Evolutionary conservation across 2,888 invertebrate genomes (phyloP).

Genomic region (Nephrotoma guestfalica): DNA sequence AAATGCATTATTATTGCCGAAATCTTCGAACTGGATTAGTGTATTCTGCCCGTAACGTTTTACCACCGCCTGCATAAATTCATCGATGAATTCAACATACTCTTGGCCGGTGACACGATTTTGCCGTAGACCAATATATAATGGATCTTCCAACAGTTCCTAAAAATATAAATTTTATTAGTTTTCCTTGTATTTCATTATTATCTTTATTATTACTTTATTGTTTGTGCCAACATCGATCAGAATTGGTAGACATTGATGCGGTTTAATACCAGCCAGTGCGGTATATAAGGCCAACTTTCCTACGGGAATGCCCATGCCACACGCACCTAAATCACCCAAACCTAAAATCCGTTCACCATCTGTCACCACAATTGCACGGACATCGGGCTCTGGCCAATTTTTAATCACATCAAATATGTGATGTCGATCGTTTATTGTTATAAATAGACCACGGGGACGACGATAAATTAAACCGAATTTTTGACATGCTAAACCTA

Average conservation of each 20-base stretch:
- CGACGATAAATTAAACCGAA: conserved; percentile 90
- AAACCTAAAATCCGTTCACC: conserved; percentile 94
- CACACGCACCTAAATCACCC: conserved; percentile 91
- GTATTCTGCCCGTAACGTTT: conserved; percentile 76
- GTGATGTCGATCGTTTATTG: conserved; percentile 88
- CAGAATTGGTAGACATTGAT: conserved; percentile 84
- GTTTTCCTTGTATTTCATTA: background rate
- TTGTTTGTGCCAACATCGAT: conserved; percentile 94
- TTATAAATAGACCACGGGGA: conserved; percentile 90
- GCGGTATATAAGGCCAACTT: conserved; percentile 93
- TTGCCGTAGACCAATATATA: conserved; percentile 87
- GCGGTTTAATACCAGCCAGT: conserved; percentile 90
- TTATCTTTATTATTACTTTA: conserved; percentile 29
- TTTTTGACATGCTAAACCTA: conserved; percentile 92
- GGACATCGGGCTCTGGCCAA: conserved; percentile 65
- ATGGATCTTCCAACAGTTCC: conserved; percentile 75
- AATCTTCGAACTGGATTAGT: conserved; percentile 88
- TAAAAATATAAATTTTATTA: conserved; percentile 28
- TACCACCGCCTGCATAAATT: conserved; percentile 92
- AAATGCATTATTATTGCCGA: conserved; percentile 95
- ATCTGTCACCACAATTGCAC: conserved; percentile 87
- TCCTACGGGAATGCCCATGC: conserved; percentile 96
- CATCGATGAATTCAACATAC: conserved; percentile 89
- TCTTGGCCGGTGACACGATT: conserved; percentile 67
- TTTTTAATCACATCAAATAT: conserved; percentile 60